Base-by-base conservation (phyloP, 2,113 vertebrate genomes). In the Siniperca chuatsi region DNA sequence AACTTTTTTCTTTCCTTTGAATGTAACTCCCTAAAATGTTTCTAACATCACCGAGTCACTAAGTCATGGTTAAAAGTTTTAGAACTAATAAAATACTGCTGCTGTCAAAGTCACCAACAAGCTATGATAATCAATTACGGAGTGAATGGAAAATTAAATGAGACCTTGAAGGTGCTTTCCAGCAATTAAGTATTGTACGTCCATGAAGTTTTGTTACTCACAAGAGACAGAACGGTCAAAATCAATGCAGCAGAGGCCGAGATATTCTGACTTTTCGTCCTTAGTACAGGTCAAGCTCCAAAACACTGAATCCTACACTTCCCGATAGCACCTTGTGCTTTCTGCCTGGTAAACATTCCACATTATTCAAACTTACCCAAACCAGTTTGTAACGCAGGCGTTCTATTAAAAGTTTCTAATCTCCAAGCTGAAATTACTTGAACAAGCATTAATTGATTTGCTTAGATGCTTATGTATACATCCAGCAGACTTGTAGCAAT, bases 21-120 rank as follows among this genome's bases (percentile, higher is more conserved):
- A 68, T 61, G 16, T 48, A 65, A 72, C 79, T 87, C 86, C 85
- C 64, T 81, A 68, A 66, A 79, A 25, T 13, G 20, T 52, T 50
- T 75, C 21, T 23, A 21, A 73, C 33, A 77, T 77, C 21, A 23
- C 40, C n/a, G 29, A 57, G 44, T 46, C 13, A 55, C 20, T 29
- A 57, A 70, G 11, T 70, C 12, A n/a, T 15, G 42, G 2, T 69
- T 48, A 37, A 44, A 68, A 40, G 58, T 35, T 74, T 68, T 55
- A 8, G n/a, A 75, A 52, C 54, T 35, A 54, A 72, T 82, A 71
- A 75, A 82, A 75, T 57, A 68, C 67, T 54, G 33, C 62, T 74
- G 60, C 58, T 68, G 61, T 55, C 33, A 69, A 48, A 62, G 77
- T 67, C 23, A 37, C 62, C 55, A 70, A 69, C 7, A 62, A 70